Base-by-base conservation (phyloP, 2,113 vertebrate genomes). In the Donacobius atricapilla region DNA sequence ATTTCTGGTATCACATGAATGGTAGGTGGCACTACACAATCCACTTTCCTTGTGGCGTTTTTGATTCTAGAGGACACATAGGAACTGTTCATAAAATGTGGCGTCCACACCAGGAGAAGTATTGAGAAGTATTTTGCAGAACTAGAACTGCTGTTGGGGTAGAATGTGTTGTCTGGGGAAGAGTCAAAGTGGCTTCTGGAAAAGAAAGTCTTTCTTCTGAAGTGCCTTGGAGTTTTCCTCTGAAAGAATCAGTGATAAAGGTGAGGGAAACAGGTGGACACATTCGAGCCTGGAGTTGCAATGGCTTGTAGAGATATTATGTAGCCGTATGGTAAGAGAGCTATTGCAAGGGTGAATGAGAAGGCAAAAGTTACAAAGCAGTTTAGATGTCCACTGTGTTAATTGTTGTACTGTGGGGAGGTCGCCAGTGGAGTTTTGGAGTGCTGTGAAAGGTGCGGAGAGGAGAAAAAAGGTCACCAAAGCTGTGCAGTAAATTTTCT, bases 261-360 rank as follows among this genome's bases (percentile, higher is more conserved):
- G 10, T 21, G 33, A 60, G 14, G n/a, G 18, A 66, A 16, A 39
- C 24, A 60, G 37, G 35, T 47, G 18, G 51, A 18, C 17, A 10
- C 15, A 5, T 40, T 66, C 39, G 31, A 6, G 10, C 11, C 28
- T 68, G 24, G 17, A 40, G 20, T 19, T 79, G 31, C 17, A 25
- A 39, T 8, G 30, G 11, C 48, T 50, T 37, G 20, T 31, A 57
- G 22, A 58, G 42, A 48, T 89, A 31, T 21, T 57, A 11, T 19
- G 20, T 15, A 40, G 42, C 65, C 3, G 0, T 5, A 1, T 35
- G 28, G 17, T 48, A 47, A 35, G 31, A 66, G 1, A 1, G 21
- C 6, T 86, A 58, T 28, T 22, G 21, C n/a, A 48, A 19, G 10
- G 7, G 8, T 50, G 12, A 66, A 61, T 45, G 37, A n/a, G 28